Evolutionary conservation across 2,113 vertebrate genomes (phyloP), one percentile per base, ranked within the genome.

Genomic region (Bubo scandiacus): DNA sequence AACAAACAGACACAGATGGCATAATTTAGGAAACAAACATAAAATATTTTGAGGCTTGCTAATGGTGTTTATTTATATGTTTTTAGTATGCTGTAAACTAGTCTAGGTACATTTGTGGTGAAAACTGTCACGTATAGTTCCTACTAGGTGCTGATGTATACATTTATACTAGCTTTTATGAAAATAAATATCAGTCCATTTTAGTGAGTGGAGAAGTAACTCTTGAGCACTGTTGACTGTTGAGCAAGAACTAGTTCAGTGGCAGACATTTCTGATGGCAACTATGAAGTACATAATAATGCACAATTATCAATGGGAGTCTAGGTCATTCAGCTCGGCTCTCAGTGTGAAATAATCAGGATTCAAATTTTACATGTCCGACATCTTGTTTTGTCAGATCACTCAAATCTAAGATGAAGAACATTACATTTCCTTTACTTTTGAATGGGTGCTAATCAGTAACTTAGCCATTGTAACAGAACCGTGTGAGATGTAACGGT

Each of bases 11-110:
- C 68, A 73, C 78, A 92, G 94, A 87, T 93, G 63, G 68, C 47
- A 36, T 95, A 92, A 85, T 93, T 96, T 94, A 89, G 70, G 92
- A 96, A 94, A 91, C 74, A 96, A 95, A 91, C 47, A 82, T 21
- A 49, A 72, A 90, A 52, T 91, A 84, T 79, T 90, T 91, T 85
- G 58, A 63, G 38, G 38, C 43, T 96, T 95, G 40, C 74, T 90
- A 61, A 61, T 93, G 26, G 59, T 93, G 61, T 82, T 92, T 93
- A 23, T 93, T 88, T 90, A 38, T 86, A 12, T 42, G 54, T 1
- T 16, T 66, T 94, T 78, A 82, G 30, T 94, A 20, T 86, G 38
- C 32, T 92, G 43, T 88, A 86, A 85, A 75, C 27, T 79, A 67
- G 32, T 79, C 21, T 75, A 51, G 78, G 66, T 88, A 42, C 11